Conservation (phyloP, 1,140 invertebrate species). For the Drosophila kurseongensis region DNA sequence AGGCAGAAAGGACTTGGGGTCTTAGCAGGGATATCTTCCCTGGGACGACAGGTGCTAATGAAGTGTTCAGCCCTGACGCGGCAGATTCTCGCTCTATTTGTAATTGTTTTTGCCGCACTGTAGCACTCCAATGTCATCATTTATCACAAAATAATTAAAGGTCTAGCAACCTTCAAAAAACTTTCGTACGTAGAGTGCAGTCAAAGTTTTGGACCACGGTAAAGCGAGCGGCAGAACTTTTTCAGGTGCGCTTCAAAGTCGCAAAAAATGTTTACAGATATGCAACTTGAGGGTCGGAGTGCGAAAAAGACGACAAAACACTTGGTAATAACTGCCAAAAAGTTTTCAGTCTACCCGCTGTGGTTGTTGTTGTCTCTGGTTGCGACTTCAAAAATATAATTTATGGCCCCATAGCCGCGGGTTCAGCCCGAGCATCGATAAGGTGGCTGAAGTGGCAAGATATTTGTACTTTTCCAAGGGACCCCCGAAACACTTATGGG, state of each 20-base stretch:
- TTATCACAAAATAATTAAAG: constrained; percentile 85
- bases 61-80: constrained; percentile 56
- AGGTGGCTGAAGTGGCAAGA: constrained; percentile 70
- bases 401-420: constrained; percentile 79
- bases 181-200: constrained; percentile 42
- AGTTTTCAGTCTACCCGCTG: constrained; percentile 54
- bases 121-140: constrained; percentile 79
- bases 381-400: constrained; percentile 81
- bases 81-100: constrained; percentile 48
- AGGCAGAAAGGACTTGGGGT: constrained; percentile 2
- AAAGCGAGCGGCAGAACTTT: constrained; percentile 48
- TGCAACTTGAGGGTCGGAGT: constrained; percentile 35
- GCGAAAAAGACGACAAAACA: constrained; percentile 65
- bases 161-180: constrained; percentile 57
- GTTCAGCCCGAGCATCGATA: constrained; percentile 72
- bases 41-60: constrained; percentile 73
- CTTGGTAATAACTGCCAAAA: constrained; percentile 82
- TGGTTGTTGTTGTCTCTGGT: constrained; percentile 51
- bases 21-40: constrained; percentile 3
- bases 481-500: constrained; percentile 70
- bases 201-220: constrained; percentile 47
- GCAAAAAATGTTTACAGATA: constrained; percentile 80
- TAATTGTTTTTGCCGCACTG: constrained; percentile 34
- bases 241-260: constrained; percentile 76
- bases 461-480: constrained; percentile 67